These are phyloP conservation scores for Drusus annulatus DNA, from an alignment of 1,140 invertebrate genomes.

Conservation along the genomic window DNA sequence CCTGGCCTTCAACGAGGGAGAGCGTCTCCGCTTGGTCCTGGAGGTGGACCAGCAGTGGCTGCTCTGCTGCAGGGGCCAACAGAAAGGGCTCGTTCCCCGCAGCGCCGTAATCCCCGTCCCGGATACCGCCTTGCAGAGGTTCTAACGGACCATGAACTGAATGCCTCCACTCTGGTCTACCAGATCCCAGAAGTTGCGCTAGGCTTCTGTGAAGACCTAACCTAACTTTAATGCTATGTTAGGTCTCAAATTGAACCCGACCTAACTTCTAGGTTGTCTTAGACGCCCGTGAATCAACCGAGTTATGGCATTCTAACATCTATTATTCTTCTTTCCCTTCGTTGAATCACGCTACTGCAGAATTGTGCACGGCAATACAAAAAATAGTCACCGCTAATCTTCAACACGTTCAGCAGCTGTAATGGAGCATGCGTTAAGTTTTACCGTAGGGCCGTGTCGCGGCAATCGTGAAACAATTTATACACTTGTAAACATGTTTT, in stretches of 20 bases:
- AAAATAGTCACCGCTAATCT: too few relatives aligned
- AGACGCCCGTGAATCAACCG: not conserved
- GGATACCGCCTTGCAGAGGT: constrained; percentile 54
- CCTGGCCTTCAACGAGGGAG: constrained; percentile 85
- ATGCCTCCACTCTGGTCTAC: not conserved
- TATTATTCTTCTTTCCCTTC: not conserved
- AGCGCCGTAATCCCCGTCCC: constrained; percentile 76
- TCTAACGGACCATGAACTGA: constrained; percentile 48
- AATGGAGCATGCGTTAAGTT: too few relatives aligned
- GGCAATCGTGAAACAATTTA: too few relatives aligned
- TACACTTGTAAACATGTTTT: too few relatives aligned
- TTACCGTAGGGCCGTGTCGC: too few relatives aligned
- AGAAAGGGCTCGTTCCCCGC: constrained; percentile 83
- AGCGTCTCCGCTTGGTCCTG: constrained; percentile 80
- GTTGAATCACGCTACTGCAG: too few relatives aligned
- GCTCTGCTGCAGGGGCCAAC: constrained; percentile 82
- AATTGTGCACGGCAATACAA: too few relatives aligned
- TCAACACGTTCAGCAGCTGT: too few relatives aligned
- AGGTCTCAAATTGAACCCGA: not conserved
- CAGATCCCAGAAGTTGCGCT: not conserved
- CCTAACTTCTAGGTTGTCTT: not conserved
- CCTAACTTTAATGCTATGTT: not conserved
- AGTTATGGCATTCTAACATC: constrained; percentile 3
- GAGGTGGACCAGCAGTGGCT: constrained; percentile 86
- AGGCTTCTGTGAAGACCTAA: not conserved